Evolutionary conservation across 2,888 invertebrate genomes (phyloP), one percentile per base, ranked within the genome.

Genomic region (Agonopterix subpropinquella): DNA sequence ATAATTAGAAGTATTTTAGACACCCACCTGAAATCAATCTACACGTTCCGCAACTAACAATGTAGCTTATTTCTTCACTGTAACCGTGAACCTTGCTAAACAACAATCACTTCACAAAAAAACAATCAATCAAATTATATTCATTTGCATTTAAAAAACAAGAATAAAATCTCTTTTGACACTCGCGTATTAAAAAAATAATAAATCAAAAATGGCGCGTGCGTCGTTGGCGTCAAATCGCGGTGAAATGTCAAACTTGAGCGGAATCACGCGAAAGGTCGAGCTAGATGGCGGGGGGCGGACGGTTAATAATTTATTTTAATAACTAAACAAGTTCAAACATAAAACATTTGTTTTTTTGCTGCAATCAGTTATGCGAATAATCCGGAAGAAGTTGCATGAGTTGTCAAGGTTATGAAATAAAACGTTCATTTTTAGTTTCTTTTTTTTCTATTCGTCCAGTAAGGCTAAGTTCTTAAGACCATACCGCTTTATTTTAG

Each of bases 231-330:
- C 77, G 77, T 78, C 72, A 74, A 74, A 76, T 73, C 73, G 54
- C 65, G 55, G 73, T 70, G 80, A 76, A 84, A 80, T 83, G 85
- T 77, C 76, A 78, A 79, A 72, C 65, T 59, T 61, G 56, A 64
- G 66, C 59, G 71, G 53, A 70, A 59, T 49, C 49, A 53, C 69
- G 73, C 69, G 73, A 73, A 78, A 76, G 76, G 73, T 67, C 68
- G 66, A 53, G 56, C 44, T 50, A 18, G 52, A 57, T 69, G 72
- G 72, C 73, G 81, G 78, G 81, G 78, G 75, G 75, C 58, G 56
- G 51, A 61, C 55, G 44, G n/a, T 9, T n/a, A 9, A 39, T 39
- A 39, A 39, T 39, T 39, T n/a, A 39, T 39, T 9, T 37, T 37
- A 10, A 37, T 37, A 10, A 18, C 18, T 28, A 28, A 28, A 28